phyloP scores from a whole-genome alignment of 1,140 invertebrate species.

The Babylonia areolata region DNA sequence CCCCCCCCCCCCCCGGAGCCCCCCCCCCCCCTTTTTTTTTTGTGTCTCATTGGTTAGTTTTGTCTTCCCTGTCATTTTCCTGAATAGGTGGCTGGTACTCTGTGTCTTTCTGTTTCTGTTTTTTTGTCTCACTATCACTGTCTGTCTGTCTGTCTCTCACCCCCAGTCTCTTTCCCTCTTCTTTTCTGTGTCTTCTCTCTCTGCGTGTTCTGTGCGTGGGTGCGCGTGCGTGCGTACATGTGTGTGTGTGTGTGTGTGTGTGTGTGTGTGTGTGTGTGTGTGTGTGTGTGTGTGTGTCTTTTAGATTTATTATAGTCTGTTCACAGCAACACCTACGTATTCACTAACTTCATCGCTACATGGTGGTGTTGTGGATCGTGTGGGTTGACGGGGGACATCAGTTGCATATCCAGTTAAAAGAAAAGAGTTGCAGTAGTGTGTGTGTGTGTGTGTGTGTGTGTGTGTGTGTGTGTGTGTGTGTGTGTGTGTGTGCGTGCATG shows the following conservation, averaged over 20 bases:
- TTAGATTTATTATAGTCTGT: not conserved
- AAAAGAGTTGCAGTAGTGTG: no score
- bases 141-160: not conserved
- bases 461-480: constrained; percentile 3
- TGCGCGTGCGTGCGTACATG: not conserved
- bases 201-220: not conserved
- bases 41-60: no score
- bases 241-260: not conserved
- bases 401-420: not conserved
- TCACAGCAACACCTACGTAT: not conserved
- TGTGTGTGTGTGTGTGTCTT: not conserved
- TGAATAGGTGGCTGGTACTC: no score
- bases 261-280: not conserved
- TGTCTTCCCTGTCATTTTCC: no score
- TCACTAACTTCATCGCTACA: not conserved
- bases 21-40: no score
- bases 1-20: no score
- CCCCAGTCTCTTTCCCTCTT: no score
- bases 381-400: not conserved
- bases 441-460: constrained; percentile 3
- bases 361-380: not conserved
- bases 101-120: not conserved
- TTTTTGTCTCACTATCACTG: not conserved
- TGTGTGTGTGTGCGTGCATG: constrained; percentile 3
- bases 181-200: not conserved